Evolutionary conservation across 64 coral and sea anemone genomes (phyloP), one percentile per base, ranked within the genome.

Genomic region (Pocillopora damicornis): DNA sequence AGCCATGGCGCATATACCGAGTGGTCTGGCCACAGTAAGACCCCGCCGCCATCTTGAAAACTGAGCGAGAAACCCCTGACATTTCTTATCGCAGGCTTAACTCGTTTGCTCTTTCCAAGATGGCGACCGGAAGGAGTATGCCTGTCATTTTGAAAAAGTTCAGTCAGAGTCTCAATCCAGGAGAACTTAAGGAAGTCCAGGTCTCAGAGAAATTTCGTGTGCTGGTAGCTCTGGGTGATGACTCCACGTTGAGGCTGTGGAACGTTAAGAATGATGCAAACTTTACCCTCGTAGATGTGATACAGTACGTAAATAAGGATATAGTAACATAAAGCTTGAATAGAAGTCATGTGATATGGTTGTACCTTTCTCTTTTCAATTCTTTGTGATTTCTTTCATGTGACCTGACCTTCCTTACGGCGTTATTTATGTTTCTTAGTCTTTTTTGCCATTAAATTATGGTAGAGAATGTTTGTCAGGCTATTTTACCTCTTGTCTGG

Each of bases 61-160:
- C 42, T 51, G 42, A 51, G 42, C 7, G 42, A 51, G 42, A 51
- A 51, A 51, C 42, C 42, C 42, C 42, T 51, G 42, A 7, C 7
- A 51, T 51, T 30, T 77, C 13, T 17, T 77, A 77, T 61, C 65
- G 81, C 42, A 73, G 64, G 36, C 37, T 85, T 37, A 71, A 16
- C 17, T 57, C 37, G 12, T 51, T 51, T 51, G 42, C 7, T 51
- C 2, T 16, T 68, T 83, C 37, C 87, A 86, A 93, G 86, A 93
- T 93, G 91, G 91, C 91, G 79, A 88, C 87, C 22, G 61, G 68
- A 7, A 75, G 86, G 20, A 73, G 81, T 57, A 73, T 93, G 85
- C 91, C 91, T 73, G 91, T 93, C 11, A 88, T 89, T 14, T 78
- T 93, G 62, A 93, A 93, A 66, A 89, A 89, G 66, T 88, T 63